Conservation (phyloP, 2,888 invertebrate genomes). For the Anthrax anthrax region DNA sequence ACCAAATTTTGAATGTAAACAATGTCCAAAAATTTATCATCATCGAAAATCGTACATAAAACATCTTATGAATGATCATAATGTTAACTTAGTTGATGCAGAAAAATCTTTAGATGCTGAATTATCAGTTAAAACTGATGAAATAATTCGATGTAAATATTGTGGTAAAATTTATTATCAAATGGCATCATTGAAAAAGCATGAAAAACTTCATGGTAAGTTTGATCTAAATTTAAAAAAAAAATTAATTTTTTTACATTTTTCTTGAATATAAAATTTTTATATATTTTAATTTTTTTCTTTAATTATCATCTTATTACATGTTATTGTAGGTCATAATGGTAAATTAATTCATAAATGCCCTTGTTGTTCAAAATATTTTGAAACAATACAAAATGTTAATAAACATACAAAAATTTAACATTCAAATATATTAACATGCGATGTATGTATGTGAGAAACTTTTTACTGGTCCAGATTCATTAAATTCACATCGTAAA, state of each 20-base stretch:
- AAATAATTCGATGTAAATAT: constrained; percentile 25
- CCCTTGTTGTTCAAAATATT: constrained; percentile 32
- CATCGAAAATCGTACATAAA: constrained; percentile 29
- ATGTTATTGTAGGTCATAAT: constrained; percentile 19
- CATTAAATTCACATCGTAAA: constrained; percentile 33
- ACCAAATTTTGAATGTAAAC: constrained; percentile 21
- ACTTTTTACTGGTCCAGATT: constrained; percentile 33
- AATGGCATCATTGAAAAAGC: constrained; percentile 23
- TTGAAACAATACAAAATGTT: constrained; percentile 30
- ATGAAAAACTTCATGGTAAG: constrained; percentile 26
- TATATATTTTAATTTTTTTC: no score
- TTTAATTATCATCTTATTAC: no score
- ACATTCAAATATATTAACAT: constrained; percentile 33
- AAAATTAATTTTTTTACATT: no score
- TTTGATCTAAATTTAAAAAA: no score
- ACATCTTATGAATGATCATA: constrained; percentile 27
- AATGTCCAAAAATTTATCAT: constrained; percentile 29
- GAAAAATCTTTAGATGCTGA: constrained; percentile 10
- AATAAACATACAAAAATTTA: constrained; percentile 29
- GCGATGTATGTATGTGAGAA: constrained; percentile 35
- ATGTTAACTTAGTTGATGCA: constrained; percentile 15
- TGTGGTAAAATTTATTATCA: constrained; percentile 28
- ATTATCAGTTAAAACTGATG: background rate
- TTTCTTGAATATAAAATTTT: no score
- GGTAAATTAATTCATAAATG: constrained; percentile 32